Evolutionary conservation across 2,797 vertebrate species (phyloP), one percentile per base, ranked within the genome.

Genomic region (Gymnoscopelus braueri): DNA sequence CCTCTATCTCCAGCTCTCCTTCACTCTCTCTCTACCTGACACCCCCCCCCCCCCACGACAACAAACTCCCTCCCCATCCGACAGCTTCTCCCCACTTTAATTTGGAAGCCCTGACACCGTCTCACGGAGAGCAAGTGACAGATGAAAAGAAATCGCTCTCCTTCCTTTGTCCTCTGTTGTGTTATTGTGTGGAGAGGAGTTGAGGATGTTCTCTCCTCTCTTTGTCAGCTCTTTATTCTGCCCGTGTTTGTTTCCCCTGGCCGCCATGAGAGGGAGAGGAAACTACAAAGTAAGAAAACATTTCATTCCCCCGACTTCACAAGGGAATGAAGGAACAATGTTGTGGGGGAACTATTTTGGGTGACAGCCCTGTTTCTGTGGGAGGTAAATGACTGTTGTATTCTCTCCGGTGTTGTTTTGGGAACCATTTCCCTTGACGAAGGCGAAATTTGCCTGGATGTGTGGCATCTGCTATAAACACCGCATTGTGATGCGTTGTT

Each of bases 151-250:
- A 79, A 83, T 78, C 26, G 65, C 84, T 86, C 82, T 47, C 67
- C 52, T 54, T 54, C 52, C 52, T 54, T 44, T 44, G 39, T 44
- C n/a, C 52, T 54, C 52, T 15, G n/a, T 23, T 54, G 52, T 23
- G 52, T 23, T 23, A 15, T 15, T 23, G 15, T 44, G 39, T 44
- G 39, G 32, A 32, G 32, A 32, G 32, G 4, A 32, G 74, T 79
- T 26, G 10, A 77, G 72, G 71, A 72, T 72, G 78, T 81, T 84
- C 58, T n/a, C 79, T 76, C 79, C 63, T 85, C 86, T 82, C 83
- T 81, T 74, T 85, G 87, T 88, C 87, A 89, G 84, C 84, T 83
- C 75, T 82, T 81, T 85, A 78, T 77, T 88, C 76, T 84, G 60
- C 60, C 65, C 6, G 69, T 60, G 69, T 88, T 78, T 83, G 71